Evolutionary conservation across 1,140 invertebrate species (phyloP), one percentile per base, ranked within the genome.

Genomic region (Brachionus rubens): DNA sequence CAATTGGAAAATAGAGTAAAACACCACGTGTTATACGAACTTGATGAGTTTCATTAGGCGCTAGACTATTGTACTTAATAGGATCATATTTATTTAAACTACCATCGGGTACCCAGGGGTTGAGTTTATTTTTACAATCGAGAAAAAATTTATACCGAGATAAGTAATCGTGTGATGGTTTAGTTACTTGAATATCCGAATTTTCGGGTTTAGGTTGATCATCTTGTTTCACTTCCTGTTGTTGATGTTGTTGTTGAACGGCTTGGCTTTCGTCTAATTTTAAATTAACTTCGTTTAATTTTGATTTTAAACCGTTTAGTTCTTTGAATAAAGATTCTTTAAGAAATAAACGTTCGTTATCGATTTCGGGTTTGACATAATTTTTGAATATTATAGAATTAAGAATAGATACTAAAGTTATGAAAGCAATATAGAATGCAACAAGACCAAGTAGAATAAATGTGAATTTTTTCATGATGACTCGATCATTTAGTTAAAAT

Each of bases 381-480:
- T 36, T 59, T 59, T 59, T 59, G n/a, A 59, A 59, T 16, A 59
- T 59, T 19, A 59, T 16, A 16, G 54, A 59, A 6, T 36, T 59
- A 0, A 59, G 30, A 59, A 59, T n/a, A 1, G 54, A 59, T 9
- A 36, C 30, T 36, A 59, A 36, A 21, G 28, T 36, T 2, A 59
- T n/a, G 2, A 36, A 4, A 3, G 16, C 14, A 21, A 59, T 3
- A 33, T 59, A 59, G 30, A 33, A 16, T 28, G 36, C 12, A 9
- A 59, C 1, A 7, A 59, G 6, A 36, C 26, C 33, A 5, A 16
- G 14, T n/a, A 59, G 16, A 7, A 59, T 14, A 9, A 16, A 59
- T 33, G 28, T 9, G 10, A 59, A 36, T 59, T 59, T 59, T 59
- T 59, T 59, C 54, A 59, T 59, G 3, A 28, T 54, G 24, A 52